Base-by-base conservation (phyloP, 92 coral and sea anemone genomes). In the Virgularia gustaviana region DNA sequence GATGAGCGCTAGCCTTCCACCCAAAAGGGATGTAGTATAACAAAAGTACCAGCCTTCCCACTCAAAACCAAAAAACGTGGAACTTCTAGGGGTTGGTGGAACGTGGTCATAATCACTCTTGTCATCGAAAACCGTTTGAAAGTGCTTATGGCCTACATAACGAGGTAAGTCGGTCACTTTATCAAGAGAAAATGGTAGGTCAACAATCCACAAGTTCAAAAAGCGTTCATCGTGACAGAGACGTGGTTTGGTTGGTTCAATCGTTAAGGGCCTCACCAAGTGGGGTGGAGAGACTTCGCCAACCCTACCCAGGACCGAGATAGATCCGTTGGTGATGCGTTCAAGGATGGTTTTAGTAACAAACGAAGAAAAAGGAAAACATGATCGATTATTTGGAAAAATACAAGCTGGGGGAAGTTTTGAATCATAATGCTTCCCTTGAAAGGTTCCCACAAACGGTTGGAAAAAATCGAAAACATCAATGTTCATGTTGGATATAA, bases 1-100 rank as follows among this genome's bases (percentile, higher is more conserved):
- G 52, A 25, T 72, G 73, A 1, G 79, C 85, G 29, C 79, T 80
- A 29, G 79, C 79, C 63, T 80, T 80, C 85, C 79, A 80, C 0
- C 75, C 79, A 35, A 80, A 80, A 9, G 78, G 83, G 24, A 80
- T 16, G 75, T 59, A 2, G 28, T 34, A 30, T 60, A 80, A 2
- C 9, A 32, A 28, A 78, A 65, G 37, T 78, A 66, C 51, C 55
- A 67, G 3, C 77, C 82, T 7, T 39, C 42, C 76, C 76, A 66
- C 30, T 66, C 11, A 8, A 78, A 13, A 20, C 82, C 77, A 20
- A 66, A 78, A 54, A 19, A 67, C 4, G 57, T 52, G 0, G 72
- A 29, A 24, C 82, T 77, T 2, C 33, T 23, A 18, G 49, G 32
- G 45, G 47, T 27, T 0, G 66, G 56, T 4, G 20, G 29, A 22